phyloP scores from a whole-genome alignment of 2,797 vertebrate species.

The Semaprochilodus insignis region DNA sequence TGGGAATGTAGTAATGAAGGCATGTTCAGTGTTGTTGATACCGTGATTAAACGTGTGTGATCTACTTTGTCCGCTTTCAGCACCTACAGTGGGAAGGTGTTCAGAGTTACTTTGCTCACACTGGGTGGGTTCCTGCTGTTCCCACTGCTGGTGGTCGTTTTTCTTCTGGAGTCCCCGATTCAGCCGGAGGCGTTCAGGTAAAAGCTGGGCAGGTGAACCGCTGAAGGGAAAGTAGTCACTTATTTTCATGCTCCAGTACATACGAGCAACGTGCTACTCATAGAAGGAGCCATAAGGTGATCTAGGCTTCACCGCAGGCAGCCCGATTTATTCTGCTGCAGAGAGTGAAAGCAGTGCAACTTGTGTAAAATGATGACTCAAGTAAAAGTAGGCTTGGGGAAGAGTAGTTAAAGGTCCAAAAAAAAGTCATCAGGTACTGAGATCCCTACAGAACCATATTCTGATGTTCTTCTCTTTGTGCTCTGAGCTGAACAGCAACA shows the following conservation, averaged over 20 bases:
- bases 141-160: constrained; percentile 83
- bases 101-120: constrained; percentile 87
- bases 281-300: neutral
- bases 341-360: no score
- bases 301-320: neutral
- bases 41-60: neutral
- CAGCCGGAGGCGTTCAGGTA: constrained; percentile 90
- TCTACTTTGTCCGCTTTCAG: constrained; percentile 67
- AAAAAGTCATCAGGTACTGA: no score
- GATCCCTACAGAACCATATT: no score
- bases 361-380: no score
- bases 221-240: neutral
- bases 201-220: constrained; percentile 34
- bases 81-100: constrained; percentile 92
- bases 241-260: neutral
- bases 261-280: neutral
- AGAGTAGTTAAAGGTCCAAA: no score
- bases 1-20: neutral
- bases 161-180: constrained; percentile 92
- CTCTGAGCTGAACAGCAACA: no score
- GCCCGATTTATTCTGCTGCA: neutral
- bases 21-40: neutral
- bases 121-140: constrained; percentile 82
- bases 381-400: no score
- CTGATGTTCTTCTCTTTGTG: no score